Conservation (phyloP, 2,888 invertebrate species). For the Desoria tigrina region DNA sequence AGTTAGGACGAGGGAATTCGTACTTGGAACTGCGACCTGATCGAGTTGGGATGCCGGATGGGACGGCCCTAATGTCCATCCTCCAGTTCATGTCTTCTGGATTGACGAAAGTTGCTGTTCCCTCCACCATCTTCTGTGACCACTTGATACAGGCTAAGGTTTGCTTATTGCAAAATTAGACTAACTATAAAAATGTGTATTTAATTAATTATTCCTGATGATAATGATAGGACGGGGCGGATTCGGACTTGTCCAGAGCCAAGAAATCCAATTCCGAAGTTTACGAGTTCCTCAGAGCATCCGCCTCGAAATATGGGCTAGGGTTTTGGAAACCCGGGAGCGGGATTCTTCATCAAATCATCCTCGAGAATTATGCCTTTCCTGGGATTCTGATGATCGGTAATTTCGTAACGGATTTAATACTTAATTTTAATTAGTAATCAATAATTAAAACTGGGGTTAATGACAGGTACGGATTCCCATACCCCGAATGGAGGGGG, state of each 20-base stretch:
- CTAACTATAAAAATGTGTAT: no score
- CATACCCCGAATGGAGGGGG: conserved; percentile 99
- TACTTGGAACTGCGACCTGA: conserved; percentile 94
- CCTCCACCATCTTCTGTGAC: conserved; percentile 99
- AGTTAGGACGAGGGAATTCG: conserved; percentile 84
- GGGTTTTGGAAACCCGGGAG: conserved; percentile 99
- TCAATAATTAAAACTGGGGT: not conserved
- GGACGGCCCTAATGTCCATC: conserved; percentile 99
- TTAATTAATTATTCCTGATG: no score
- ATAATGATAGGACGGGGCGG: conserved; percentile 83
- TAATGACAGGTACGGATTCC: conserved; percentile 76
- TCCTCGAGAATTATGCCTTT: conserved; percentile 98
- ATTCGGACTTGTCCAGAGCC: conserved; percentile 85
- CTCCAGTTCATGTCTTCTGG: conserved; percentile 97
- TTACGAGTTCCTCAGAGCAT: conserved; percentile 88
- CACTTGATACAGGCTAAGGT: conserved; percentile 98
- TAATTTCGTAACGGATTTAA: no score
- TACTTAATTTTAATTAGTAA: not conserved
- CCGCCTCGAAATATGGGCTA: conserved; percentile 96
- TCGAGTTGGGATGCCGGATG: conserved; percentile 99
- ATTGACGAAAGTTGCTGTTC: conserved; percentile 90
- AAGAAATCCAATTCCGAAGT: conserved; percentile 83
- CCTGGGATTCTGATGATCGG: conserved; percentile 97
- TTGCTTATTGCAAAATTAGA: no score
- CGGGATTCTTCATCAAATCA: conserved; percentile 99